Evolutionary conservation across 2,113 vertebrate species (phyloP).

Genomic region (Colaptes auratus): DNA sequence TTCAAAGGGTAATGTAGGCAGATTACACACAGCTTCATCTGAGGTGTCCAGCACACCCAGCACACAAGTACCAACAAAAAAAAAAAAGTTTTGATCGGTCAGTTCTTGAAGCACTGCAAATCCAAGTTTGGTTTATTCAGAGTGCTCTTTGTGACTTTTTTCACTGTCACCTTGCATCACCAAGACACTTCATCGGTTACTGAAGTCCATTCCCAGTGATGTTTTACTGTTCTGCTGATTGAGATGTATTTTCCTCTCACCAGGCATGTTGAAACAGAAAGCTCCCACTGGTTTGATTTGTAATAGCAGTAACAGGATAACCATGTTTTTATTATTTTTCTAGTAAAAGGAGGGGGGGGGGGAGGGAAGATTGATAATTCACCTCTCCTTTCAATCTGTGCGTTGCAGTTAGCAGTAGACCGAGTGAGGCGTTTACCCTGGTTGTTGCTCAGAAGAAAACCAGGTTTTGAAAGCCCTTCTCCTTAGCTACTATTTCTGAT

Average conservation of each 20-base stretch:
- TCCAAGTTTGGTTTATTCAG: fast-evolving
- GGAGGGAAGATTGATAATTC: background rate
- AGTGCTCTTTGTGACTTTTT: fast-evolving
- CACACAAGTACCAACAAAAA: fast-evolving
- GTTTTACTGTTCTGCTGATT: background rate
- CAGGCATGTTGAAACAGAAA: fast-evolving
- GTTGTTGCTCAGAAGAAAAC: fast-evolving
- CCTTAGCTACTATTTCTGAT: fast-evolving
- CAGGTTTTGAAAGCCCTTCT: background rate
- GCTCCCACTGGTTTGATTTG: background rate
- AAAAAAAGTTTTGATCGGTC: background rate
- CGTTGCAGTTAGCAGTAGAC: background rate
- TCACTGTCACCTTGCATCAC: background rate
- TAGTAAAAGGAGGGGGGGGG: fast-evolving
- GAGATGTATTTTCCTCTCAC: background rate
- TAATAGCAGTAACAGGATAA: fast-evolving
- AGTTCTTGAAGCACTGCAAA: background rate
- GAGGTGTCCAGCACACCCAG: background rate
- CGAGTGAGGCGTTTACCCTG: background rate
- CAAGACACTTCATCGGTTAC: fast-evolving
- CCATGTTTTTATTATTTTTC: background rate
- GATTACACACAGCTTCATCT: background rate
- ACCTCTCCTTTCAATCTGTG: background rate
- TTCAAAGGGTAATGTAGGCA: background rate
- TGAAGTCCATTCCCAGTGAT: fast-evolving